Conservation (phyloP, 1,140 invertebrate genomes). For the Mizuhopecten yessoensis region DNA sequence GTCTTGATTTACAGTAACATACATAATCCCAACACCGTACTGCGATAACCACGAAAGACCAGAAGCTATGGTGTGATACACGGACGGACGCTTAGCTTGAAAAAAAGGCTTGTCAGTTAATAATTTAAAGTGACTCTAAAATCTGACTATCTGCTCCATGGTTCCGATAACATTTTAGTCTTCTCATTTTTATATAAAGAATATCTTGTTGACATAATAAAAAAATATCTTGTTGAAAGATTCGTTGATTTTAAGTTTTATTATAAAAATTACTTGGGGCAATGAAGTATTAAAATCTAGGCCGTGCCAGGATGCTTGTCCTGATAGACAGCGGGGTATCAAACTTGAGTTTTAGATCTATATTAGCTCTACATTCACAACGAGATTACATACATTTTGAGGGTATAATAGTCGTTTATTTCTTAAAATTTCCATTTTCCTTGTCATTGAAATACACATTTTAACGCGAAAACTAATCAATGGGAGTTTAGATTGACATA, state of each 20-base stretch:
- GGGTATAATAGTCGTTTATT: neutral
- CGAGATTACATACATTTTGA: neutral
- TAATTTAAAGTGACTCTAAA: neutral
- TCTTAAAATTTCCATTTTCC: neutral
- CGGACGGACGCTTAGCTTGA: neutral
- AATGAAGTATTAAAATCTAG: too few species aligned
- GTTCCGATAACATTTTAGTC: neutral
- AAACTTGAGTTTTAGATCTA: neutral
- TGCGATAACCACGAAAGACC: neutral
- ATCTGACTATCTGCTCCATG: neutral
- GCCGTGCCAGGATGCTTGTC: neutral
- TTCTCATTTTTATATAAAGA: neutral
- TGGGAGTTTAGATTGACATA: neutral
- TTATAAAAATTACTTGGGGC: too few species aligned
- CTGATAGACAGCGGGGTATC: too few species aligned
- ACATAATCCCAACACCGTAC: neutral
- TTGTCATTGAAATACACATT: neutral
- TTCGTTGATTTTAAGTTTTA: too few species aligned
- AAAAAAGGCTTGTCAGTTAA: too few species aligned
- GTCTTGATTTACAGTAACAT: neutral
- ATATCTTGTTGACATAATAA: neutral
- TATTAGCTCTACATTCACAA: neutral
- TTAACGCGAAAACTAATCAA: neutral
- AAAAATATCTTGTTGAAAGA: too few species aligned
- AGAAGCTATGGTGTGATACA: neutral